Percentiles rank a stretch among this genome's conserved stretches.
These are phyloP conservation scores for Tupaia chinensis DNA, from an alignment of 2,113 vertebrate genomes.

Conservation along the genomic window DNA sequence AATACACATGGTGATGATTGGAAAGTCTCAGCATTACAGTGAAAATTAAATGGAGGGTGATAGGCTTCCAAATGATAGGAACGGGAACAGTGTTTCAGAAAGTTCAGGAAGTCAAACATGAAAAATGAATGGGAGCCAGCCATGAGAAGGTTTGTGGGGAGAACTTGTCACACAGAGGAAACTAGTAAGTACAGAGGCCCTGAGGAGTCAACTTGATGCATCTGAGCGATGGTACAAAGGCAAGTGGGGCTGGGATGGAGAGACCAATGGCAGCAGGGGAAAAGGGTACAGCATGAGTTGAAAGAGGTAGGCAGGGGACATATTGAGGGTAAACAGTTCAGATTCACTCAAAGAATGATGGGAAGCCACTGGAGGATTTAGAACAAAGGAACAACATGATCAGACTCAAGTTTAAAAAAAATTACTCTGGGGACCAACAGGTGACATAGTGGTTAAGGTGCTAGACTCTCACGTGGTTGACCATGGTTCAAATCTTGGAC, in stretches of 20 bases:
- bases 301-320: not conserved
- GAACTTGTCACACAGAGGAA: not conserved
- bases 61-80: not conserved
- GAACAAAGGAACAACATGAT: not conserved
- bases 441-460: no score
- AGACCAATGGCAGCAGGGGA: not conserved
- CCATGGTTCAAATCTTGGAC: no score
- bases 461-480: no score
- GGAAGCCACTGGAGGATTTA: conserved; percentile 14
- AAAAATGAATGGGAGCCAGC: not conserved
- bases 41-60: not conserved
- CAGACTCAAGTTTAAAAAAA: not conserved
- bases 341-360: conserved; percentile 34
- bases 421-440: no score
- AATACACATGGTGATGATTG: not conserved
- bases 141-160: not conserved
- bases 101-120: not conserved
- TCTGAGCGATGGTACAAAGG: not conserved
- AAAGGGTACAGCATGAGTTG: not conserved
- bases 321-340: conserved; percentile 10
- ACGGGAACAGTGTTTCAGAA: not conserved
- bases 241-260: not conserved
- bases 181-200: not conserved
- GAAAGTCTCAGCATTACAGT: not conserved
- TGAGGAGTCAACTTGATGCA: not conserved